Conservation (phyloP, 2,888 invertebrate species). For the Mystacides longicornis region DNA sequence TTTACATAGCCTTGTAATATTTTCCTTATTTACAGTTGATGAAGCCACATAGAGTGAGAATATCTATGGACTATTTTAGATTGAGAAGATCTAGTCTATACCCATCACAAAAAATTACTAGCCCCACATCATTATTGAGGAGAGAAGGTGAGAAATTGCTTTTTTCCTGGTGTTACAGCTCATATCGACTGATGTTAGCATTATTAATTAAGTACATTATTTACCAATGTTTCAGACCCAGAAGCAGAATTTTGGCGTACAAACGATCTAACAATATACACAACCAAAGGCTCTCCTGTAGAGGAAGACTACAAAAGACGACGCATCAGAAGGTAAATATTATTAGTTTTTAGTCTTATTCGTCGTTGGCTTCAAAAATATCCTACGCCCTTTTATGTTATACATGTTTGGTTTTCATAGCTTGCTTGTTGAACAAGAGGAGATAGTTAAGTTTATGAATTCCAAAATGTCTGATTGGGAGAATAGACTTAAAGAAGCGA, state of each 20-base stretch:
- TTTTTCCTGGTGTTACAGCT: not conserved
- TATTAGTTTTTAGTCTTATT: too few relatives aligned
- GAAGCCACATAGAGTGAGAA: not conserved
- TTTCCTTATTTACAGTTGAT: not conserved
- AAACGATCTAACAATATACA: not conserved
- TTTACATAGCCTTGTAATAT: too few relatives aligned
- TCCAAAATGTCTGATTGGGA: slow-evolving; percentile 59
- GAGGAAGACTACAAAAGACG: not conserved
- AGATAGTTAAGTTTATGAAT: slow-evolving; percentile 52
- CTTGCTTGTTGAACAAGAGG: slow-evolving; percentile 58
- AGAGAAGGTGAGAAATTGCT: not conserved
- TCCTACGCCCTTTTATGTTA: too few relatives aligned
- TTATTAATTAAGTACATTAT: not conserved
- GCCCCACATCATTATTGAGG: too few relatives aligned
- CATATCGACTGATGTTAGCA: not conserved
- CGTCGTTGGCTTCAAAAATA: too few relatives aligned
- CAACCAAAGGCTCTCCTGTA: not conserved
- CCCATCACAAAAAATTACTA: not conserved
- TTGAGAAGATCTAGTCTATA: not conserved
- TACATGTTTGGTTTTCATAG: slow-evolving; percentile 34
- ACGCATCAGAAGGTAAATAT: not conserved
- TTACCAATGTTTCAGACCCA: not conserved
- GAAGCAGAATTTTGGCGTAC: not conserved
- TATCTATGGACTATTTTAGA: not conserved
- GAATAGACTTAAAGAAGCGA: slow-evolving; percentile 48